Percentiles rank a stretch among this genome's conserved stretches.
Conservation (phyloP, 2,888 invertebrate species). For the Camptogramma bilineatum region DNA sequence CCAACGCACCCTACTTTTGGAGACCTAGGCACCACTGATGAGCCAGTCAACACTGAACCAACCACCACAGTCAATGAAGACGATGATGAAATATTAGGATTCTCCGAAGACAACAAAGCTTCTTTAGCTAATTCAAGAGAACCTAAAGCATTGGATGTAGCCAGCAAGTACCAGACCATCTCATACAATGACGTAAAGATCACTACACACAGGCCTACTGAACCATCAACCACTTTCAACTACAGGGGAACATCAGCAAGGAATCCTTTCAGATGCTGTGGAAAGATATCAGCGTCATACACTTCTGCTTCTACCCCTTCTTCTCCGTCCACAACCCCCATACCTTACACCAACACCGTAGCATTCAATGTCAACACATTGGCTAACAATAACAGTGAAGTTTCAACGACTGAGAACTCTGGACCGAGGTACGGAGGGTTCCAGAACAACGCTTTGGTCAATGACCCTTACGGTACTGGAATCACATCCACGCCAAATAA, state of each 20-base stretch:
- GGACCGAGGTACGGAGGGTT: constrained; percentile 70
- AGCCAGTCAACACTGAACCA: constrained; percentile 80
- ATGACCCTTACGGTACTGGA: constrained; percentile 77
- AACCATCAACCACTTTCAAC: constrained; percentile 58
- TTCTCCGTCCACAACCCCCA: constrained; percentile 60
- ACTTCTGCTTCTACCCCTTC: constrained; percentile 68
- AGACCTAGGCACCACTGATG: constrained; percentile 71
- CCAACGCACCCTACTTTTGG: constrained; percentile 90
- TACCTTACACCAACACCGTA: constrained; percentile 77
- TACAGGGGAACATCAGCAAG: constrained; percentile 61
- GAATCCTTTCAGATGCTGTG: constrained; percentile 74
- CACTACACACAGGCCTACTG: constrained; percentile 51
- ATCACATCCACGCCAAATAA: constrained; percentile 74
- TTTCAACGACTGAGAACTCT: constrained; percentile 64
- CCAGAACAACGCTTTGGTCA: constrained; percentile 73
- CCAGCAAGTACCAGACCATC: constrained; percentile 39
- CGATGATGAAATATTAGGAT: constrained; percentile 91
- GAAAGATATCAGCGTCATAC: constrained; percentile 78
- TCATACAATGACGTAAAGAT: constrained; percentile 52
- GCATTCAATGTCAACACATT: constrained; percentile 61
- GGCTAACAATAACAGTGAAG: constrained; percentile 56
- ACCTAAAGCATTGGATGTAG: constrained; percentile 73
- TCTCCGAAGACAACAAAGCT: constrained; percentile 87
- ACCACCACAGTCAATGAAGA: constrained; percentile 87
- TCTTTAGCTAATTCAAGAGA: constrained; percentile 64